These are phyloP conservation scores for Adelognathus sp. DNA, from an alignment of 2,888 invertebrate species.

Conservation along the genomic window DNA sequence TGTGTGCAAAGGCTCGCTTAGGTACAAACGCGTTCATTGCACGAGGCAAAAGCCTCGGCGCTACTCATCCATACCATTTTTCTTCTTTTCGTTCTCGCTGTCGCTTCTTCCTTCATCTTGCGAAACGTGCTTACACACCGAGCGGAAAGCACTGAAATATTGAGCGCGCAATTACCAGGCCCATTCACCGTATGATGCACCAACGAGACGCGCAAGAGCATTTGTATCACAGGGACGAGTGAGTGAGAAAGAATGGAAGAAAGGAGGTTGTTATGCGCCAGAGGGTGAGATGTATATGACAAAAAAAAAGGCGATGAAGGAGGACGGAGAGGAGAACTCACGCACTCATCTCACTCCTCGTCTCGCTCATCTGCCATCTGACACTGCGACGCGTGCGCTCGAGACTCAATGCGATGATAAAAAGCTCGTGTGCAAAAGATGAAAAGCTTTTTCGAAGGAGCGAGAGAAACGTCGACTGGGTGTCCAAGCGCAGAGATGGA, in stretches of 20 bases:
- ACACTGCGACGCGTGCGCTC: constrained; percentile 63
- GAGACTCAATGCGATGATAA: constrained; percentile 77
- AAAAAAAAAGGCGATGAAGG: constrained; percentile 25
- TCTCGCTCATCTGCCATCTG: constrained; percentile 39
- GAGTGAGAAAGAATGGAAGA: constrained; percentile 49
- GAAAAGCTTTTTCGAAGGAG: constrained; percentile 76
- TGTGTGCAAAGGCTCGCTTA: constrained; percentile 35
- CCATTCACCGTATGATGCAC: constrained; percentile 79
- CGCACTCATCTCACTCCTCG: constrained; percentile 61
- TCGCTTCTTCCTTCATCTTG: constrained; percentile 59
- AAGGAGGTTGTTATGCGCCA: constrained; percentile 54
- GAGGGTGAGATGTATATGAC: constrained; percentile 25
- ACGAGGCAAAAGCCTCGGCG: constrained; percentile 43
- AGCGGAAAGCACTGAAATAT: constrained; percentile 79
- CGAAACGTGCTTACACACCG: constrained; percentile 77
- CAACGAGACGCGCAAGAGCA: constrained; percentile 66
- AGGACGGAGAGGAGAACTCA: constrained; percentile 46
- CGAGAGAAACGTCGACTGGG: constrained; percentile 51
- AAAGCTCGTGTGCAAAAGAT: constrained; percentile 79
- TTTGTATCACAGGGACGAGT: constrained; percentile 46
- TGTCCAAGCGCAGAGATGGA: constrained; percentile 59
- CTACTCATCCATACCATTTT: constrained; percentile 48
- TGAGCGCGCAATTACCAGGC: constrained; percentile 80
- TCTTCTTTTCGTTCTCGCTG: constrained; percentile 37
- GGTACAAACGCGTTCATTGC: constrained; percentile 49